phyloP scores from a whole-genome alignment of 2,888 invertebrate genomes.

The Synanthedon formicaeformis region DNA sequence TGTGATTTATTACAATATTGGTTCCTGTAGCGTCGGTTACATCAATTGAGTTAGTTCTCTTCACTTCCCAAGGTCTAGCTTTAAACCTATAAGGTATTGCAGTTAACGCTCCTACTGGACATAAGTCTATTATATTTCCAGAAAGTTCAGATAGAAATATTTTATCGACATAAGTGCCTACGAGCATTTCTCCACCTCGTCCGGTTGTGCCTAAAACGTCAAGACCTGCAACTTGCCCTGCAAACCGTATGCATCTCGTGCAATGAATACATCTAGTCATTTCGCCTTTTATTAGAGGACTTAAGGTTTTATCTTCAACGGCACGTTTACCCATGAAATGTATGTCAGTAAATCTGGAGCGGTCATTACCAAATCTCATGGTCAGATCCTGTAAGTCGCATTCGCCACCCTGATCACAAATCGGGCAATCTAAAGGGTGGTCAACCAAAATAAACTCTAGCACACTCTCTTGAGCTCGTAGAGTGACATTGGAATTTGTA shows the following conservation, averaged over 20 bases:
- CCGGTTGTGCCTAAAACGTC: slow-evolving; percentile 95
- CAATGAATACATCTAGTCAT: slow-evolving; percentile 99
- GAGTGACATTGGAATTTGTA: slow-evolving; percentile 90
- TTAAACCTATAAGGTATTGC: slow-evolving; percentile 96
- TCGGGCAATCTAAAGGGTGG: slow-evolving; percentile 99
- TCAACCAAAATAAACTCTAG: slow-evolving; percentile 98
- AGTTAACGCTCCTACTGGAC: slow-evolving; percentile 98
- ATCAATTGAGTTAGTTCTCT: slow-evolving; percentile 73
- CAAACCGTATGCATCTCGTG: slow-evolving; percentile 96
- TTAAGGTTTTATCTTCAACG: slow-evolving; percentile 96
- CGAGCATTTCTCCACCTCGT: slow-evolving; percentile 94
- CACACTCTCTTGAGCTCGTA: slow-evolving; percentile 78
- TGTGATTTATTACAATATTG: slow-evolving; percentile 43
- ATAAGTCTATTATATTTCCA: slow-evolving; percentile 98
- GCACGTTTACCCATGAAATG: slow-evolving; percentile 91
- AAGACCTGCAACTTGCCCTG: slow-evolving; percentile 97
- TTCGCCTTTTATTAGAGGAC: slow-evolving; percentile 94
- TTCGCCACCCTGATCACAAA: slow-evolving; percentile 98
- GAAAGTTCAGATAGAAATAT: slow-evolving; percentile 96
- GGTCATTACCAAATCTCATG: slow-evolving; percentile 96
- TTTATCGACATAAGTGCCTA: slow-evolving; percentile 98
- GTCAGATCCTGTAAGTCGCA: slow-evolving; percentile 97
- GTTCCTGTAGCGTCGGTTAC: slow-evolving; percentile 59
- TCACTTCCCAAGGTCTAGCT: slow-evolving; percentile 96
- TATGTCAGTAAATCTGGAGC: slow-evolving; percentile 92